Base-by-base conservation (phyloP, 2,113 vertebrate genomes). In the Sinocyclocheilus maitianheensis region DNA sequence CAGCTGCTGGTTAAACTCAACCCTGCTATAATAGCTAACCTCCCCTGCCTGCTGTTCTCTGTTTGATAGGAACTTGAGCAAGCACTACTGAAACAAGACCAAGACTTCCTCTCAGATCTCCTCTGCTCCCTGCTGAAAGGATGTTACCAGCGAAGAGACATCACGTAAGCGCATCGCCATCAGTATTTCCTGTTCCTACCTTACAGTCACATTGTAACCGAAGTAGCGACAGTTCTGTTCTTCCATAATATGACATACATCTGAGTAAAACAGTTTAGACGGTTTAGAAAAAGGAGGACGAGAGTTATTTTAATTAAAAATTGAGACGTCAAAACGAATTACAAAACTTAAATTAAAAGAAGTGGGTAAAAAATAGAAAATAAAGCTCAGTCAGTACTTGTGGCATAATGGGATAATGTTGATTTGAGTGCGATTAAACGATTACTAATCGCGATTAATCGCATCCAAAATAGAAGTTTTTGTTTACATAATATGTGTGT, bases 131-230 rank as follows among this genome's bases (percentile, higher is more conserved):
- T 99, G 77, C 94, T 99, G 89, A 97, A 98, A 93, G 98, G 98
- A 94, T 99, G 98, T 88, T 99, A 99, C 90, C 98, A 99, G 91
- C 97, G 98, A 81, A 96, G 94, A 37, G 98, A 99, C 89, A 99
- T 99, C 92, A 98, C 96, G 98, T 99, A 93, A 97, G 98, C 97
- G n/a, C 4, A 22, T 72, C 9, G 13, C 14, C 53, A 37, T 58
- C 26, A 71, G 16, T 40, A 22, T 82, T 69, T 48, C 71, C 13
- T 78, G 24, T 37, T 72, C 69, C n/a, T 43, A 2, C 71, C n/a
- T 75, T 24, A 11, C 9, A 24, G 72, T 48, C 18, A 37, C 40
- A 40, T 12, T 48, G 43, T 24, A 13, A 24, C 22, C 24, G 12
- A 48, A 48, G 12, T 22, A 40, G 18, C 0, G 4, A 43, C 37